phyloP scores from a whole-genome alignment of 2,888 invertebrate species.

The Tryphoninae sp. region DNA sequence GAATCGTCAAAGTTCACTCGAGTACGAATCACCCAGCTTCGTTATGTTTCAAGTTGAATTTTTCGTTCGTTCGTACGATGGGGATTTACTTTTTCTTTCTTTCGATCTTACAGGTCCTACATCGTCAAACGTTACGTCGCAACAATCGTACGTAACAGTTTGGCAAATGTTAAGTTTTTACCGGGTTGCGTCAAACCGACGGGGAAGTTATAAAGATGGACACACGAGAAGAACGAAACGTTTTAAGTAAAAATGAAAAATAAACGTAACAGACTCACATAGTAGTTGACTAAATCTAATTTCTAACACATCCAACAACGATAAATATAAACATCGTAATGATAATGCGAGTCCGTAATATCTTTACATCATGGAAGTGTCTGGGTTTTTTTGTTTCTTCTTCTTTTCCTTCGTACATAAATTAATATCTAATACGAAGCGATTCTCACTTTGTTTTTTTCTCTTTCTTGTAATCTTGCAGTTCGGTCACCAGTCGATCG shows the following conservation, averaged over 20 bases:
- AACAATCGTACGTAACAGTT: background rate
- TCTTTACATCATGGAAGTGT: slow-evolving; percentile 55
- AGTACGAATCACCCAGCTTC: background rate
- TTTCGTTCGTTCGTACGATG: background rate
- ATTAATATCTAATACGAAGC: slow-evolving; percentile 27
- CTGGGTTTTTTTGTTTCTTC: slow-evolving; percentile 14
- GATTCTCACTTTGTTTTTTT: slow-evolving; percentile 30
- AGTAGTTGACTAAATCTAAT: slow-evolving; percentile 69
- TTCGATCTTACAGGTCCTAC: too few relatives aligned
- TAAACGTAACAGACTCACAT: slow-evolving; percentile 72
- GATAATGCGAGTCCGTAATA: slow-evolving; percentile 65
- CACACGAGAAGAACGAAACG: slow-evolving; percentile 19
- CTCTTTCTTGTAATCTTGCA: background rate
- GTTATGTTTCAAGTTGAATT: slow-evolving; percentile 31
- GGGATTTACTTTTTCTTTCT: background rate
- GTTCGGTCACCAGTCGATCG: slow-evolving; percentile 19
- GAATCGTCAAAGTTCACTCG: background rate
- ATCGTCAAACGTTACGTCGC: too few relatives aligned
- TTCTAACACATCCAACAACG: slow-evolving; percentile 74
- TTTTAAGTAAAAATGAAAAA: slow-evolving; percentile 53
- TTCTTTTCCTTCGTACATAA: slow-evolving; percentile 1
- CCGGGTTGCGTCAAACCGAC: slow-evolving; percentile 21
- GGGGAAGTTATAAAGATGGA: slow-evolving; percentile 15
- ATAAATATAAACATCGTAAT: slow-evolving; percentile 73
- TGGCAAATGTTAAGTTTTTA: background rate